Percentiles rank a stretch among this genome's conserved stretches.
Evolutionary conservation across 2,113 vertebrate species (phyloP).

Genomic region (Taxidea taxus): DNA sequence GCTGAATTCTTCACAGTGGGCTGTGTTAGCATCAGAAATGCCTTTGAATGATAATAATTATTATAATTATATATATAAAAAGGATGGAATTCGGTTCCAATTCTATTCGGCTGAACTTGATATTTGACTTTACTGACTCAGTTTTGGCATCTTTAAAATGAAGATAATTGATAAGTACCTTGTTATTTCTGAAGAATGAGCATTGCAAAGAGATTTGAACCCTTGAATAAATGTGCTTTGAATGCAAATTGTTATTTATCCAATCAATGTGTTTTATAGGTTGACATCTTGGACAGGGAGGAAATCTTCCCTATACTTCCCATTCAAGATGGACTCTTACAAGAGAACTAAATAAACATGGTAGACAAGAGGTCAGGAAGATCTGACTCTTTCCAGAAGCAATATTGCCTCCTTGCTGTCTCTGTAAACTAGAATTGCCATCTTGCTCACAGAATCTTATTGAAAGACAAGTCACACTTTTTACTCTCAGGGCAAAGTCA

Average conservation of each 20-base stretch:
- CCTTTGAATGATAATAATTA: conserved; percentile 43
- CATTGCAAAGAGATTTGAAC: conserved; percentile 27
- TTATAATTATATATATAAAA: conserved; percentile 23
- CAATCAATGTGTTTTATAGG: neutral
- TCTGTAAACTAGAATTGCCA: neutral
- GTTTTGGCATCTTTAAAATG: conserved; percentile 37
- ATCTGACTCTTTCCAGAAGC: neutral
- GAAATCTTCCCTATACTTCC: neutral
- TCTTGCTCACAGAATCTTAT: neutral
- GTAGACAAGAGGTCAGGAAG: neutral
- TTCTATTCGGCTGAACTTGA: conserved; percentile 33
- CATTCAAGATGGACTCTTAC: conserved; percentile 15
- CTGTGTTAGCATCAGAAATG: conserved; percentile 43
- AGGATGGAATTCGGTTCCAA: conserved; percentile 24
- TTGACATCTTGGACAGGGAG: neutral
- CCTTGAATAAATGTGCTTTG: conserved; percentile 28
- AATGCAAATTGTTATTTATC: conserved; percentile 19
- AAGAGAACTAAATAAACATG: neutral
- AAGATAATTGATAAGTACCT: conserved; percentile 35
- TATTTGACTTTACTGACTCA: conserved; percentile 54
- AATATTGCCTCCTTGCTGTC: neutral
- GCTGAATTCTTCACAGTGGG: conserved; percentile 33
- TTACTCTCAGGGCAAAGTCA: neutral
- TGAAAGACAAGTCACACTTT: neutral
- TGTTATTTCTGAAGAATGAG: conserved; percentile 10